Conservation (phyloP, 2,888 invertebrate genomes). For the Brachyopa scutellaris region DNA sequence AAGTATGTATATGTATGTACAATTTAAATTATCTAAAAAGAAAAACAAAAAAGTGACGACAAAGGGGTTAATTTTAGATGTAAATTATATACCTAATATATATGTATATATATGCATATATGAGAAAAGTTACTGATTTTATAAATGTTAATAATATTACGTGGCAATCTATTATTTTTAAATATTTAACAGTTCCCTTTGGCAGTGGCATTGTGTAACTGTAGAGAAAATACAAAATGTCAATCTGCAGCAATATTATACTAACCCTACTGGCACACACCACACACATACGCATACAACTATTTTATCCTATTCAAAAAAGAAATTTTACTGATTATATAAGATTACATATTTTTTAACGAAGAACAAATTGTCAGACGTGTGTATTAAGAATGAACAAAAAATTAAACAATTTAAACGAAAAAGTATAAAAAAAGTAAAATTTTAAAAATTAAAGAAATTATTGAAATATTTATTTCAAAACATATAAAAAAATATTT, state of each 20-base stretch:
- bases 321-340: conserved; percentile 11
- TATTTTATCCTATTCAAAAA: conserved; percentile 16
- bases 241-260: conserved; percentile 28
- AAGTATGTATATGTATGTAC: conserved; percentile 38
- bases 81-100: conserved; percentile 32
- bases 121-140: conserved; percentile 62
- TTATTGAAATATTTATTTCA: conserved; percentile 52
- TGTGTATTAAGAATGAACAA: conserved; percentile 43
- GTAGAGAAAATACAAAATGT: not conserved
- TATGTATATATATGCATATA: conserved; percentile 12
- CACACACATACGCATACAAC: not conserved
- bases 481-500: conserved; percentile 17
- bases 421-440: conserved; percentile 17
- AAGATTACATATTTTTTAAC: conserved; percentile 12
- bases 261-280: conserved; percentile 11
- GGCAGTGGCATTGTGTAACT: not conserved
- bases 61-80: conserved; percentile 37
- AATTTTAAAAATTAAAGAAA: not conserved
- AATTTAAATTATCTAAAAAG: conserved; percentile 45
- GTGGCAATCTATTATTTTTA: conserved; percentile 54
- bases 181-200: not conserved
- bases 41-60: too few relatives aligned
- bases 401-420: conserved; percentile 2
- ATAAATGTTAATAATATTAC: conserved; percentile 49
- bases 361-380: conserved; percentile 36